phyloP scores from a whole-genome alignment of 2,113 vertebrate species.

The Myiagra hebetior region DNA sequence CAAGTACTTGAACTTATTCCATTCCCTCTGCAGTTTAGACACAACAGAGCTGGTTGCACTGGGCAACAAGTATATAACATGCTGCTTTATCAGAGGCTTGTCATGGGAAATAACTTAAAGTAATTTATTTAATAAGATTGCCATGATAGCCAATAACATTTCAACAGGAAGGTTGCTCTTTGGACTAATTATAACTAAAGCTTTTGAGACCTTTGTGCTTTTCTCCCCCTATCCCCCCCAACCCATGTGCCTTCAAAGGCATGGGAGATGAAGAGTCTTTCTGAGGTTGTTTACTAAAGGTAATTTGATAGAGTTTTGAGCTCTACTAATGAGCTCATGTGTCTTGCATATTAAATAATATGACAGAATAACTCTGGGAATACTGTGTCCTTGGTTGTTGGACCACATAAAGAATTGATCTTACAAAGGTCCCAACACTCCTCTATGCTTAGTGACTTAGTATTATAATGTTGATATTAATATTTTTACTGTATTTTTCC shows the following conservation, averaged over 20 bases:
- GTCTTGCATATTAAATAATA: constrained; percentile 22
- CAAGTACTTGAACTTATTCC: neutral
- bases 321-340: constrained; percentile 32
- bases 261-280: neutral
- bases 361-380: neutral
- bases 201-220: constrained; percentile 2
- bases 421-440: neutral
- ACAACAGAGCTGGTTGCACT: neutral
- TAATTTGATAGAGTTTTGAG: constrained; percentile 52
- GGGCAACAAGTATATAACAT: neutral
- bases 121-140: constrained; percentile 39
- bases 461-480: neutral
- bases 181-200: constrained; percentile 51
- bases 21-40: neutral
- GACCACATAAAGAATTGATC: neutral
- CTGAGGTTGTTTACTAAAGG: constrained; percentile 53
- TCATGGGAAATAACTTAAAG: constrained; percentile 44
- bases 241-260: neutral
- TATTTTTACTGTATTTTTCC: neutral
- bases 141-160: constrained; percentile 43
- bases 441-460: neutral
- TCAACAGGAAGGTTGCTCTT: constrained; percentile 19
- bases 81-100: constrained; percentile 14
- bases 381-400: neutral
- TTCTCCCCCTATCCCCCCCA: neutral